Percentiles rank a stretch among this genome's conserved stretches.
Conservation (phyloP, 2,888 invertebrate species). For the Gari tellinella region DNA sequence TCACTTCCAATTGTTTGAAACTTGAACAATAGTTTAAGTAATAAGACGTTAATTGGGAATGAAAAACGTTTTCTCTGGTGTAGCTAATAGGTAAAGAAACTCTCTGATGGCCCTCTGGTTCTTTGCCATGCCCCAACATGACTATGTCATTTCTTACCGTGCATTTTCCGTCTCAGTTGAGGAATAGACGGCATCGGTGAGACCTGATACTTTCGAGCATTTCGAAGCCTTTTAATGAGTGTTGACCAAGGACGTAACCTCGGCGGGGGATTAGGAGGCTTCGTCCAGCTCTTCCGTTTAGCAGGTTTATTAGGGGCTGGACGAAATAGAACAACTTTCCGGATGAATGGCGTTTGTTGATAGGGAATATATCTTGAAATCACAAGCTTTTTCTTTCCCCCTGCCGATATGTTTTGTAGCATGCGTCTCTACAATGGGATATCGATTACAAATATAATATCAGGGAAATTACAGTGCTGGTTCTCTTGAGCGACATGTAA, state of each 20-base stretch:
- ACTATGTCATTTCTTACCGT: conserved; percentile 36
- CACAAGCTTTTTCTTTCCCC: conserved; percentile 20
- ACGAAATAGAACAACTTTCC: conserved; percentile 45
- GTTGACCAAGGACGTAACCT: conserved; percentile 49
- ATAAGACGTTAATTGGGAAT: no score
- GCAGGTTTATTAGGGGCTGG: conserved; percentile 12
- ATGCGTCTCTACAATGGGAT: background rate
- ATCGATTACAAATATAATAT: background rate
- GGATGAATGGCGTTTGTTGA: conserved; percentile 41
- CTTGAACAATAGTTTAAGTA: no score
- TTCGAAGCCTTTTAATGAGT: conserved; percentile 17
- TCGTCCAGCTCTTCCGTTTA: conserved; percentile 29
- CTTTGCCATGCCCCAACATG: no score
- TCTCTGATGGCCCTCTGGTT: no score
- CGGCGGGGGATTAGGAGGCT: conserved; percentile 30
- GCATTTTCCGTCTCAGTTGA: conserved; percentile 32
- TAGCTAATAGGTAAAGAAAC: no score
- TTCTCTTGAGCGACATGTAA: no score
- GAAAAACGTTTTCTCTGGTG: no score
- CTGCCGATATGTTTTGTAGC: background rate
- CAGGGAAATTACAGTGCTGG: no score
- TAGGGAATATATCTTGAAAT: conserved; percentile 48
- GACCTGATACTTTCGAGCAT: conserved; percentile 33
- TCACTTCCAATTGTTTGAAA: no score
- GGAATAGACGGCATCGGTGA: conserved; percentile 28